Conservation (phyloP, 2,888 invertebrate species). For the Pyrocoelia pectoralis region DNA sequence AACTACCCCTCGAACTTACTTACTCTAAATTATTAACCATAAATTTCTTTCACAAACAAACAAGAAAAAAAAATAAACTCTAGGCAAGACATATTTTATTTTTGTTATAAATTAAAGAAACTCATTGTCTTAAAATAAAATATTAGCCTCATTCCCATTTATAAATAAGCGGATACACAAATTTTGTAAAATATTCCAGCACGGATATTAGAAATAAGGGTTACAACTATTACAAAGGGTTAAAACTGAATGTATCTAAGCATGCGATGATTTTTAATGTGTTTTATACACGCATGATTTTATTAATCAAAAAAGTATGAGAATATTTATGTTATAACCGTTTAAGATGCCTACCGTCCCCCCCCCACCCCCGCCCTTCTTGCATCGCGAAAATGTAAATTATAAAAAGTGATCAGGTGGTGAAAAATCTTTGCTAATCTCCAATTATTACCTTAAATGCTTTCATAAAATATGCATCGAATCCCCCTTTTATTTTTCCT, state of each 20-base stretch:
- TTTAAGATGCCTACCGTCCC: neutral
- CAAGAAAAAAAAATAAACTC: conserved; percentile 20
- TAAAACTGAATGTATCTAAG: conserved; percentile 50
- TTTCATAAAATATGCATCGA: conserved; percentile 31
- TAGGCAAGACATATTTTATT: conserved; percentile 45
- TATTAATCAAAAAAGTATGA: conserved; percentile 49
- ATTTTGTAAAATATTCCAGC: conserved; percentile 12
- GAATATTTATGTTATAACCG: conserved; percentile 41
- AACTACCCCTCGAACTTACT: neutral
- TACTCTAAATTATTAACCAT: conserved; percentile 11
- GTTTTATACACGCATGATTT: conserved; percentile 58
- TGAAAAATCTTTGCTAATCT: conserved; percentile 37
- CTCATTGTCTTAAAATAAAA: conserved; percentile 50
- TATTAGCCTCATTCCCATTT: conserved; percentile 26
- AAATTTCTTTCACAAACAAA: conserved; percentile 8
- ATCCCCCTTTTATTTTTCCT: conserved; percentile 27
- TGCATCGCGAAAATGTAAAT: neutral
- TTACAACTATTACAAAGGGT: conserved; percentile 42
- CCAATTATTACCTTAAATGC: conserved; percentile 34
- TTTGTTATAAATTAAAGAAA: conserved; percentile 52
- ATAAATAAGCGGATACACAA: conserved; percentile 24
- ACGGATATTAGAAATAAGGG: conserved; percentile 36
- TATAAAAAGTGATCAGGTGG: conserved; percentile 33
- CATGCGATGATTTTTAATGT: conserved; percentile 59
- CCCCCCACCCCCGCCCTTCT: no score